Percentiles rank a stretch among this genome's conserved stretches.
Evolutionary conservation across 2,113 vertebrate species (phyloP).

Genomic region (Saccopteryx bilineata): DNA sequence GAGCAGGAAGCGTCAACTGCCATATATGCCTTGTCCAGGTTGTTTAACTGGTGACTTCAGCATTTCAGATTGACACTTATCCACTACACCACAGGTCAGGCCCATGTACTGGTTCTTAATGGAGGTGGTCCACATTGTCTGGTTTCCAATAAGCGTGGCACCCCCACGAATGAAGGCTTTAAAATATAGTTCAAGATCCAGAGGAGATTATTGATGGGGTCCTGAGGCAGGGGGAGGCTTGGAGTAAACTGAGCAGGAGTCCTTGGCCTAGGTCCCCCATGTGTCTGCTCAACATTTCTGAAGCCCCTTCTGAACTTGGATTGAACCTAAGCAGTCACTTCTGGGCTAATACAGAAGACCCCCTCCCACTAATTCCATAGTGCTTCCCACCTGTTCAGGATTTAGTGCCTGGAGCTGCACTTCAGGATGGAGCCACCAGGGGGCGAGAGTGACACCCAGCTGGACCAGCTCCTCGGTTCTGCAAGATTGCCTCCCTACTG

Average conservation of each 20-base stretch:
- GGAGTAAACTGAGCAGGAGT: not conserved
- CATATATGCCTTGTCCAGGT: too few species aligned
- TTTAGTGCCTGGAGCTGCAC: not conserved
- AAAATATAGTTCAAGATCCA: not conserved
- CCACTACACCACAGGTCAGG: too few species aligned
- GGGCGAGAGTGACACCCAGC: not conserved
- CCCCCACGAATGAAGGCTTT: accelerated
- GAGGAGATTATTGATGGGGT: not conserved
- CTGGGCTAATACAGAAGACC: accelerated
- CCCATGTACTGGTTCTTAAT: accelerated
- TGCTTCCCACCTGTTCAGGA: accelerated
- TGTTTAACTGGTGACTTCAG: too few species aligned
- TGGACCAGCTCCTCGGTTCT: accelerated
- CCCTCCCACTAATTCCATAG: accelerated
- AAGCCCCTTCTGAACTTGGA: not conserved
- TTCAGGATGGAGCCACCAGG: not conserved
- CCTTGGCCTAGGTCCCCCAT: accelerated
- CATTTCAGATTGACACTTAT: too few species aligned
- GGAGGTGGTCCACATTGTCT: not conserved
- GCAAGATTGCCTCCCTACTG: accelerated
- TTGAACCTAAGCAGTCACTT: not conserved
- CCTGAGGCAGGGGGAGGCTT: not conserved
- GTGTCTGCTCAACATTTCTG: not conserved
- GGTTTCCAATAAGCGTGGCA: accelerated
- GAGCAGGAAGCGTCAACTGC: too few species aligned